Conservation (phyloP, 37 sponge, comb jelly and placozoan species). For the Oopsacas minuta region DNA sequence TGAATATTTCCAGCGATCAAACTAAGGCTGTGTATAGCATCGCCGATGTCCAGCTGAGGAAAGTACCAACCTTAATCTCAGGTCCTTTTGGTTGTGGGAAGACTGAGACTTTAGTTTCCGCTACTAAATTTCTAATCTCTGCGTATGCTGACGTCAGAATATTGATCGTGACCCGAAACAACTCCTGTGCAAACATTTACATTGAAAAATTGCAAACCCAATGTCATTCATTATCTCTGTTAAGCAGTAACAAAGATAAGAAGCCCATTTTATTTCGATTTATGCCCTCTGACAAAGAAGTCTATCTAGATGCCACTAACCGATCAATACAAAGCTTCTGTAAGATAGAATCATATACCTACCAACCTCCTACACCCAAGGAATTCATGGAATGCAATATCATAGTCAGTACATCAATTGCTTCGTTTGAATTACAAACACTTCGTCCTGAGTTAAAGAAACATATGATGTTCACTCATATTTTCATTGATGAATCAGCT, state of each 20-base stretch:
- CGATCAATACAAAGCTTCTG: not conserved
- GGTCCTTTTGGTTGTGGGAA: slow-evolving; percentile 7
- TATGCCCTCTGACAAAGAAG: not conserved
- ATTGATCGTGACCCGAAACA: not conserved
- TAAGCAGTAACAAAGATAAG: not conserved
- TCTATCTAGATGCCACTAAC: not conserved
- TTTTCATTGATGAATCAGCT: slow-evolving; percentile 18
- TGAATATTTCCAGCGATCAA: not conserved
- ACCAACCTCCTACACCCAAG: not conserved
- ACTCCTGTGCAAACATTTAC: not conserved
- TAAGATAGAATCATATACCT: not conserved
- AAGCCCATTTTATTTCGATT: not conserved
- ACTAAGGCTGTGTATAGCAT: not conserved
- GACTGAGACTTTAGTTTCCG: not conserved
- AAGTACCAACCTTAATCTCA: not conserved
- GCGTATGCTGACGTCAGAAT: not conserved
- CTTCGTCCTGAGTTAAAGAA: not conserved
- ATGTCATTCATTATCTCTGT: not conserved
- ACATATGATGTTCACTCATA: not conserved
- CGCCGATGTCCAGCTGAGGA: not conserved
- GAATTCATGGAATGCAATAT: not conserved
- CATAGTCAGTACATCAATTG: not conserved
- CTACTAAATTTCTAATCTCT: not conserved
- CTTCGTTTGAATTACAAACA: not conserved
- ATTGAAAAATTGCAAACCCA: not conserved